These are phyloP conservation scores for Virgularia gustaviana DNA, from an alignment of 92 coral and sea anemone genomes.

Conservation along the genomic window DNA sequence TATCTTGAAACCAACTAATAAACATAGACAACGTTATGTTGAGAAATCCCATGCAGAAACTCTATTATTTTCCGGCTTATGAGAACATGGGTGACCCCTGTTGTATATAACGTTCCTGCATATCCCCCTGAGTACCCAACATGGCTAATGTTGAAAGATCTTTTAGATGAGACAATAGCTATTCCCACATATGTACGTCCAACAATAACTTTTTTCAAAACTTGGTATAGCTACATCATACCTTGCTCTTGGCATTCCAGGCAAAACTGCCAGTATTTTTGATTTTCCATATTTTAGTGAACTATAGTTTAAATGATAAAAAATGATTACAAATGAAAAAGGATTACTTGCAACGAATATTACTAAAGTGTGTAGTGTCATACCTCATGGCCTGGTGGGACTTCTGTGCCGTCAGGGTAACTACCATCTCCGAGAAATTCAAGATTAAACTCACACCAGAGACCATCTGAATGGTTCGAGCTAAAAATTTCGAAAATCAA, in stretches of 20 bases:
- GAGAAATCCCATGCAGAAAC: no score
- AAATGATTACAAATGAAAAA: neutral
- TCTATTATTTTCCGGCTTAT: no score
- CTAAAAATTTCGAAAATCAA: no score
- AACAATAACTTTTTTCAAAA: no score
- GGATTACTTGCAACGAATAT: neutral
- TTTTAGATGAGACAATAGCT: no score
- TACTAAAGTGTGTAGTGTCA: neutral
- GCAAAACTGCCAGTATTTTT: slow-evolving; percentile 66
- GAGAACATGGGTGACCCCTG: no score
- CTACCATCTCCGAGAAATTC: slow-evolving; percentile 75
- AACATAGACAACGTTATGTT: neutral
- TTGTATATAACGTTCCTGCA: no score
- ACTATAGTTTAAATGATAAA: slow-evolving; percentile 43
- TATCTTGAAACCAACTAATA: slow-evolving; percentile 6
- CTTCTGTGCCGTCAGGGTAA: slow-evolving; percentile 78
- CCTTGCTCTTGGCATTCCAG: slow-evolving; percentile 75
- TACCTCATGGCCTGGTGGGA: slow-evolving; percentile 70
- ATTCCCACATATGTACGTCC: no score
- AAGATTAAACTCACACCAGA: slow-evolving; percentile 46
- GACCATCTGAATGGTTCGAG: no score
- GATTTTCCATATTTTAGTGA: slow-evolving; percentile 77
- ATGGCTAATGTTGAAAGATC: no score
- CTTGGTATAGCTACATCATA: no score
- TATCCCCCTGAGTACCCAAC: no score